A percentile compares a stretch with the other conserved stretches of the same genome.
phyloP scores from a whole-genome alignment of 2,113 vertebrate species.

The Spea bombifrons region DNA sequence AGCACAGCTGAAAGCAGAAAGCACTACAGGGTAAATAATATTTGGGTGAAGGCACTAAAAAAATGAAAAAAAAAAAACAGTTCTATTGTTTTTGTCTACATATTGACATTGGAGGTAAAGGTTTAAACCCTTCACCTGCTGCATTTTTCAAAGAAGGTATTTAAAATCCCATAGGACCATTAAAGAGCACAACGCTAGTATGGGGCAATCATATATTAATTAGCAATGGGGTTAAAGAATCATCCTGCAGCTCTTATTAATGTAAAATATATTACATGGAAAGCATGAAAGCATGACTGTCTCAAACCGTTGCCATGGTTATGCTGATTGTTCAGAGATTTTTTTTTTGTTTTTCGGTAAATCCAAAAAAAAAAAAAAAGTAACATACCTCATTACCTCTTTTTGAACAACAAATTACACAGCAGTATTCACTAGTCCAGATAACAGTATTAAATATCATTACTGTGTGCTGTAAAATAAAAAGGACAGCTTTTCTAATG shows the following conservation, averaged over 20 bases:
- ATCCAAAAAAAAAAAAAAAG: constrained; percentile 40
- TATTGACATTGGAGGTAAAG: too few species aligned
- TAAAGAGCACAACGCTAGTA: too few species aligned
- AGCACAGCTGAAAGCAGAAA: constrained; percentile 36
- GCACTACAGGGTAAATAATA: background rate
- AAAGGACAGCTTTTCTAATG: background rate
- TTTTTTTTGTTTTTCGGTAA: constrained; percentile 30
- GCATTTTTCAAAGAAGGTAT: too few species aligned
- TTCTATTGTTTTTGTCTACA: background rate
- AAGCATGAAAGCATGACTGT: constrained; percentile 43
- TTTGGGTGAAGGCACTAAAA: constrained; percentile 1
- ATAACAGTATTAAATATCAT: background rate
- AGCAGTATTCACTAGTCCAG: constrained; percentile 20
- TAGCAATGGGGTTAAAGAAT: too few species aligned
- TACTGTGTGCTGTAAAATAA: constrained; percentile 11
- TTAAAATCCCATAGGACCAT: too few species aligned
- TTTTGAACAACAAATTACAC: constrained; percentile 29
- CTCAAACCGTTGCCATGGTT: constrained; percentile 54
- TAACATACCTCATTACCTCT: constrained; percentile 23
- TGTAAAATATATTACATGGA: constrained; percentile 33
- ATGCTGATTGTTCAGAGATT: constrained; percentile 44
- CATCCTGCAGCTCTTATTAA: constrained; percentile 17
- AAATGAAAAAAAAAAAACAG: background rate
- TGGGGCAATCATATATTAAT: too few species aligned
- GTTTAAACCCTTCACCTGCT: too few species aligned